Conservation (phyloP, 2,888 invertebrate genomes). For the Balanococcus diminutus region DNA sequence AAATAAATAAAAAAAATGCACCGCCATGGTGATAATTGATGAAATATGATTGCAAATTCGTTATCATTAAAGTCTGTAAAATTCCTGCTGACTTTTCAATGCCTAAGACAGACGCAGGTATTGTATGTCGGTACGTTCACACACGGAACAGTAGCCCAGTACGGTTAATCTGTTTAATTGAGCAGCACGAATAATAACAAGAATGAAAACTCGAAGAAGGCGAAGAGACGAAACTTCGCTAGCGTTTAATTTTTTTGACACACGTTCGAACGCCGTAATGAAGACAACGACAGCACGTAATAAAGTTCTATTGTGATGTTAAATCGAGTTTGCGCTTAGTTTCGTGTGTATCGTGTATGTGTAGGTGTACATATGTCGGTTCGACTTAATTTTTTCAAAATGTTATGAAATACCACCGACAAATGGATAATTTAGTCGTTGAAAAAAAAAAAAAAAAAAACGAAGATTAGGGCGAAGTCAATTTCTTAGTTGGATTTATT, state of each 20-base stretch:
- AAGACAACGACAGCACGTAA: not conserved
- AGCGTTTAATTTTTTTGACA: not conserved
- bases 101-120: not conserved
- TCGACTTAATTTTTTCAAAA: not conserved
- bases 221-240: not conserved
- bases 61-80: slow-evolving; percentile 1
- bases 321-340: not conserved
- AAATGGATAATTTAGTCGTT: not conserved
- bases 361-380: too few species aligned
- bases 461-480: not conserved
- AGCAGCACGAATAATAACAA: not conserved
- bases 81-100: slow-evolving; percentile 8
- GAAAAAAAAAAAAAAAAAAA: not conserved
- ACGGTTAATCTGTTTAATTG: slow-evolving; percentile 24
- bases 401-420: not conserved
- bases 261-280: not conserved
- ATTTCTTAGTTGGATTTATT: not conserved
- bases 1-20: not conserved
- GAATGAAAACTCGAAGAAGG: not conserved
- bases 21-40: not conserved
- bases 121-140: not conserved
- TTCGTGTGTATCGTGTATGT: not conserved
- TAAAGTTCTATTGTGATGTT: slow-evolving; percentile 21
- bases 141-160: not conserved
- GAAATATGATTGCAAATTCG: not conserved